These are phyloP conservation scores for Bactericera cockerelli DNA, from an alignment of 1,140 invertebrate species.

Conservation along the genomic window DNA sequence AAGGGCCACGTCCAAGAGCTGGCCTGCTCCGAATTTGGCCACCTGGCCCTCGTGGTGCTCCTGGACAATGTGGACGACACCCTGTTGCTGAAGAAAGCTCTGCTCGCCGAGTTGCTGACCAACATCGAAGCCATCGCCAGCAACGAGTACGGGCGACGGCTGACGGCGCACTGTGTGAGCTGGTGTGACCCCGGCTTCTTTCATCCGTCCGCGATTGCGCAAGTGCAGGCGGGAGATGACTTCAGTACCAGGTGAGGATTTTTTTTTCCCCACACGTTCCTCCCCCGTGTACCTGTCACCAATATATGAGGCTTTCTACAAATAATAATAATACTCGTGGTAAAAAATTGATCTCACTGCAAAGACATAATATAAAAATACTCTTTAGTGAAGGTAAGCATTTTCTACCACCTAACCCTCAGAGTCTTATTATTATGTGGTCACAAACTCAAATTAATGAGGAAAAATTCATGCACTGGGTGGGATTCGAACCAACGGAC, in stretches of 20 bases:
- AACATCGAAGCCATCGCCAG: conserved; percentile 51
- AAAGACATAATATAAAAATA: too few species aligned
- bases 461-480: too few species aligned
- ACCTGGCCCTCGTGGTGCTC: conserved; percentile 63
- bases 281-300: not conserved
- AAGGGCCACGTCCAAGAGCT: conserved; percentile 70
- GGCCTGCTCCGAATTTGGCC: conserved; percentile 69
- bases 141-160: conserved; percentile 55
- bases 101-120: conserved; percentile 54
- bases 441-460: too few species aligned
- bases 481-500: too few species aligned
- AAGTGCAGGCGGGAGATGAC: conserved; percentile 55
- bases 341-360: too few species aligned
- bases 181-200: conserved; percentile 58
- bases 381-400: too few species aligned
- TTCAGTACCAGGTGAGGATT: conserved; percentile 17
- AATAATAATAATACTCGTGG: too few species aligned
- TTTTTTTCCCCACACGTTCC: conserved; percentile 7
- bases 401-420: too few species aligned
- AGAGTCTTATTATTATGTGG: too few species aligned
- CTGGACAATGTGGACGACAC: conserved; percentile 90
- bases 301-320: conserved; percentile 7
- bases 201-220: conserved; percentile 50
- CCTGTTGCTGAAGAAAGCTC: conserved; percentile 63
- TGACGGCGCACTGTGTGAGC: conserved; percentile 67